Conservation (phyloP, 2,888 invertebrate species). For the Caenorhabditis angaria region DNA sequence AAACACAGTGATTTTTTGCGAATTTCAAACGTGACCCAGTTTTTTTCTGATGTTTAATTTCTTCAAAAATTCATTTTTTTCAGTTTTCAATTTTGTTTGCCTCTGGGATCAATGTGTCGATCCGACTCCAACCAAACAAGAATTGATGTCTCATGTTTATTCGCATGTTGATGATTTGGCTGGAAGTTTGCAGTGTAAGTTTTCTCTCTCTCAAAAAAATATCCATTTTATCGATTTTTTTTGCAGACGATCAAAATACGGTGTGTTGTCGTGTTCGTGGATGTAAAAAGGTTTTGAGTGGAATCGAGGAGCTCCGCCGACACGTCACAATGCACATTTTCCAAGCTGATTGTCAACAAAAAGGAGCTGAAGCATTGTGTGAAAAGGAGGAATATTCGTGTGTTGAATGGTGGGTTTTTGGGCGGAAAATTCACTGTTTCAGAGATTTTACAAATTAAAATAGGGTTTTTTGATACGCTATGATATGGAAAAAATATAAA, state of each 20-base stretch:
- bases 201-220: too few species aligned
- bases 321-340: slow-evolving; percentile 55
- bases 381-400: slow-evolving; percentile 31
- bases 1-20: too few species aligned
- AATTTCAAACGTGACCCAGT: too few species aligned
- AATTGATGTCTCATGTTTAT: slow-evolving; percentile 43
- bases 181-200: background rate
- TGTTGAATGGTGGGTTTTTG: slow-evolving; percentile 24
- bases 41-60: background rate
- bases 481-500: too few species aligned
- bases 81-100: slow-evolving; percentile 39
- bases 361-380: slow-evolving; percentile 42
- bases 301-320: slow-evolving; percentile 32
- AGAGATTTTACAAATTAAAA: too few species aligned
- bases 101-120: slow-evolving; percentile 46
- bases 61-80: background rate
- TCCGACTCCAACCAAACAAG: slow-evolving; percentile 16
- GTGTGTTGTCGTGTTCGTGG: slow-evolving; percentile 37
- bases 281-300: slow-evolving; percentile 30
- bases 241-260: slow-evolving; percentile 6
- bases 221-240: too few species aligned
- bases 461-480: too few species aligned
- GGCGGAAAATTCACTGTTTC: background rate
- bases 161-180: slow-evolving; percentile 23
- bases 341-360: slow-evolving; percentile 51